Base-by-base conservation (phyloP, 2,888 invertebrate genomes). In the Acrobasis repandana region DNA sequence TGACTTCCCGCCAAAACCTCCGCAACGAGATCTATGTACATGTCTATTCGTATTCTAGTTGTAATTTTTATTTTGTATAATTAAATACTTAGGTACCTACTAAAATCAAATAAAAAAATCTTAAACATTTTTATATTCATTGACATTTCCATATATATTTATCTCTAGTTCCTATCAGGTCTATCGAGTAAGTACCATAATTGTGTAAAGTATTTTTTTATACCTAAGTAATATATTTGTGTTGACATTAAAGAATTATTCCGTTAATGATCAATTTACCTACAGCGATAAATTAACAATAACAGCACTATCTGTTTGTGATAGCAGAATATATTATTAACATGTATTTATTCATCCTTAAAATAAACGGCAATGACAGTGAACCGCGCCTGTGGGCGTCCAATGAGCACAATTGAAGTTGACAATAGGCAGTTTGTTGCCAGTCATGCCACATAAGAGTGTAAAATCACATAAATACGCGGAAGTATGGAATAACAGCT, bases 401-500 rank as follows among this genome's bases (percentile, higher is more conserved):
- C 38, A 18, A 38, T 48, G 28, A 6, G 54, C 11, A 48, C 47
- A 57, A 48, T 57, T 48, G 57, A 33, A 47, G 48, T 58, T 43
- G 56, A 65, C 65, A 65, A 65, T 62, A 61, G 43, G 61, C 16
- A 57, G 59, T 61, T 16, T 33, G 50, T 28, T 54, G 58, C 50
- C 28, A 28, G 28, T 28, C 28, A n/a, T n/a, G 28, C 28, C 28
- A 28, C 43, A 43, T n/a, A n/a, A 43, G 43, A 36, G 43, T 20
- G 48, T 56, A 50, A 33, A n/a, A 51, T 57, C 38, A 28, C 18
- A 16, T 46, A 56, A 58, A 58, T 51, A 63, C 48, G 57, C 67
- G 74, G 72, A 73, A 72, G 75, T 78, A 63, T 79, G 67, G 71
- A 73, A 75, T 79, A 77, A 77, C 78, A 74, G 56, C 48, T 15